phyloP scores from a whole-genome alignment of 2,113 vertebrate species.

The Sylvietta virens region DNA sequence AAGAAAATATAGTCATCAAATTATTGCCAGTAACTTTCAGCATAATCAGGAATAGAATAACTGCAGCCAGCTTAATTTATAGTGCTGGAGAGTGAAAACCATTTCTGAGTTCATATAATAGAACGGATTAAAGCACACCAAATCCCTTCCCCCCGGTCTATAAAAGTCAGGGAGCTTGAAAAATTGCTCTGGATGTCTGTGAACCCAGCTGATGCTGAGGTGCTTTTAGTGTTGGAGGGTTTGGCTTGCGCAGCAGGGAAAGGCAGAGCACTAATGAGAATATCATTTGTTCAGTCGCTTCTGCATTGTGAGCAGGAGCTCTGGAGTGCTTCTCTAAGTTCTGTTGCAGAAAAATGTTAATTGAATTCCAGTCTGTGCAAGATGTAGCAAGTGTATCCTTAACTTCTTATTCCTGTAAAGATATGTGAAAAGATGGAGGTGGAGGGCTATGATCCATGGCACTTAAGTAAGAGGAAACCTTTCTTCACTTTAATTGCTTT shows the following conservation, averaged over 20 bases:
- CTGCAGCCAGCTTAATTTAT: conserved; percentile 24
- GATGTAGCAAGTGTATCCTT: neutral
- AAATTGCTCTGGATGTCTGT: conserved; percentile 33
- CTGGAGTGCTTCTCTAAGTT: conserved; percentile 33
- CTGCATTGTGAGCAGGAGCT: conserved; percentile 47
- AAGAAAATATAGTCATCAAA: conserved; percentile 9
- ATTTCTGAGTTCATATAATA: conserved; percentile 40
- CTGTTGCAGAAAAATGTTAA: conserved; percentile 46
- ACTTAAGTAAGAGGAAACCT: neutral
- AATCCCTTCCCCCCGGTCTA: conserved; percentile 34
- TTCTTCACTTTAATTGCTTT: conserved; percentile 2
- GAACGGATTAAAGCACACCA: conserved; percentile 48
- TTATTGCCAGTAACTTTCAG: conserved; percentile 37
- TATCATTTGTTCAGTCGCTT: conserved; percentile 34
- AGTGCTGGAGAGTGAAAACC: conserved; percentile 12
- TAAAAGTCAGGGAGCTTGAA: conserved; percentile 63
- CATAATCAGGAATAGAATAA: conserved; percentile 35
- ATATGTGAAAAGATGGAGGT: neutral
- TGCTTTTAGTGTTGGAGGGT: conserved; percentile 48
- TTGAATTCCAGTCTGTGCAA: conserved; percentile 22
- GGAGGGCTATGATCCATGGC: neutral
- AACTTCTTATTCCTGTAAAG: conserved; percentile 28
- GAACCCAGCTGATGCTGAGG: conserved; percentile 49
- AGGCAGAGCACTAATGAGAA: conserved; percentile 43
- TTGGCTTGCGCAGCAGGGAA: conserved; percentile 52